Base-by-base conservation (phyloP, 2,113 vertebrate species). In the Morone chrysops region DNA sequence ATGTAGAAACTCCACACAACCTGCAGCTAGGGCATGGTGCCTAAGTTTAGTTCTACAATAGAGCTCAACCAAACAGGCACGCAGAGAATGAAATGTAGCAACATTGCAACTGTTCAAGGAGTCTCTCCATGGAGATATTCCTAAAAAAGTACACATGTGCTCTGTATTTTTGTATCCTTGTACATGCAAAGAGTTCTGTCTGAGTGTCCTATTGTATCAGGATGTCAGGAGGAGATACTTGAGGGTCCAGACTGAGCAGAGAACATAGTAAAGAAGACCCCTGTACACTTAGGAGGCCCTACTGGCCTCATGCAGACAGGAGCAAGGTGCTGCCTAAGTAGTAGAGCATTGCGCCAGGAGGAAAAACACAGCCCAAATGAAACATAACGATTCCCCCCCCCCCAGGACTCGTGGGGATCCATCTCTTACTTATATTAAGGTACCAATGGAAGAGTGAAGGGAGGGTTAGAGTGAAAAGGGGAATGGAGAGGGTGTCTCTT, bases 1-100 rank as follows among this genome's bases (percentile, higher is more conserved):
- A 78, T 89, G 91, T 78, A 89, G 90, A 81, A 90, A 88, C 88
- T 83, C 88, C 85, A 85, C 47, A 90, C 89, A 89, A 92, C 85
- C 92, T 85, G 90, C 89, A 94, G 92, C 92, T 81, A 88, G 88
- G 85, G 93, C 90, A 87, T 86, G 81, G 86, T 75, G 86, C 86
- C 92, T 89, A 92, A 88, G 91, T 93, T 92, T 92, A 93, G 94
- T 92, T 90, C 85, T 86, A 91, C 89, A 90, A 88, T 59, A 87
- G 82, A 89, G 87, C 92, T 82, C 79, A 75, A 74, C 71, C 79
- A 84, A 91, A 92, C 78, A 89, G 78, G 83, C 89, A 75, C 62
- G 66, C 70, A 74, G 75, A 87, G 85, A 91, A 87, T 13, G 72
- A 88, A 86, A 83, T 67, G 82, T 41, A 83, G 66, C 85, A 82